Base-by-base conservation (phyloP, 30 jellyfish, hydroid and myxozoan species). In the Hydractinia symbiolongicarpus region DNA sequence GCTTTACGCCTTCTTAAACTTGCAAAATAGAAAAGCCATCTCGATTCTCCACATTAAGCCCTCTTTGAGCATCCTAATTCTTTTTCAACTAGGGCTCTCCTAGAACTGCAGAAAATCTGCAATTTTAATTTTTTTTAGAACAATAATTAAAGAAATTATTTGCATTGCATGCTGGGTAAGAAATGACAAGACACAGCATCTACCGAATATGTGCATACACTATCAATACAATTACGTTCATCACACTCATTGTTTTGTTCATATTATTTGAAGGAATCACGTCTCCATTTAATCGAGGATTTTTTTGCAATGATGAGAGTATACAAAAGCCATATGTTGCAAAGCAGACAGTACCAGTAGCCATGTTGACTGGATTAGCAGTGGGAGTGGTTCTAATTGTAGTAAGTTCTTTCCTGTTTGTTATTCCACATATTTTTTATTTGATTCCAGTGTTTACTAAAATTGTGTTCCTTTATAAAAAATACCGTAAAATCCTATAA, bases 281-380 rank as follows among this genome's bases (percentile, higher is more conserved):
- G 5, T 13, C 79, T 5, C 80, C 85, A 6, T 85, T 87, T 86
- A 58, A 83, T 55, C 81, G 94, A 17, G 97, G 97, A 1, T 90
- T 90, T 87, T 90, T 86, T 64, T 90, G 97, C 86, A 85, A 86
- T 40, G 97, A 90, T 58, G 97, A 90, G 86, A 77, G 88, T 84
- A 86, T 90, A 55, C 73, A 52, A 15, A 90, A 90, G 81, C 97
- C 97, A 50, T 90, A 81, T 84, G 72, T 74, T 5, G 73, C 57
- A 61, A 82, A 90, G 49, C 79, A 93, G 70, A 83, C 95, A 4
- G 66, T 90, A 6, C 77, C 97, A 76, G 62, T 88, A 6, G 88
- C 91, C 4, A 40, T 82, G 69, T 83, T 89, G 10, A 69, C 73
- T 4, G 88, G 82, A 55, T 88, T 90, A 8, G 93, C 90, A 10